phyloP scores from a whole-genome alignment of 2,797 vertebrate species.

The Chelon labrosus region DNA sequence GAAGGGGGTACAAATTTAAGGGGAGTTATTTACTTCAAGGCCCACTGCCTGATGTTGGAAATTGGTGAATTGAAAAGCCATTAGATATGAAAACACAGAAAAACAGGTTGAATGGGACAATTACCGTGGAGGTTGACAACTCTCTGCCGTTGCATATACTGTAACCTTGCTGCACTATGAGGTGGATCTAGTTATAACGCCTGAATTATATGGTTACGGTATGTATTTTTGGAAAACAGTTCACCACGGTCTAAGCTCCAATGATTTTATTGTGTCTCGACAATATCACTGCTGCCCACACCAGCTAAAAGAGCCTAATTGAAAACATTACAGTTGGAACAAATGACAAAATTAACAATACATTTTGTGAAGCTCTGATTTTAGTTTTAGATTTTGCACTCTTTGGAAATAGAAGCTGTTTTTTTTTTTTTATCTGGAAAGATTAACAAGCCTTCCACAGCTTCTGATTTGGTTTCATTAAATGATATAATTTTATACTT shows the following conservation, averaged over 20 bases:
- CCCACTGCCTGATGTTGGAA: slow-evolving; percentile 47
- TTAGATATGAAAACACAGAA: slow-evolving; percentile 65
- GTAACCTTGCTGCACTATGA: slow-evolving; percentile 60
- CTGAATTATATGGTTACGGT: too few species aligned
- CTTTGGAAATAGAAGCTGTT: too few species aligned
- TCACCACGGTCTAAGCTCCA: too few species aligned
- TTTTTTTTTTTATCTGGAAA: background rate
- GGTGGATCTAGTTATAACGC: slow-evolving; percentile 35
- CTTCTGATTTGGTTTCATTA: background rate
- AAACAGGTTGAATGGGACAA: slow-evolving; percentile 55
- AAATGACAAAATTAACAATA: too few species aligned
- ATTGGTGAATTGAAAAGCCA: slow-evolving; percentile 55
- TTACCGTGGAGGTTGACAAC: slow-evolving; percentile 46
- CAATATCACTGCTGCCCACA: too few species aligned
- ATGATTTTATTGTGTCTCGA: too few species aligned
- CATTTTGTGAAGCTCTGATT: too few species aligned
- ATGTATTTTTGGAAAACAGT: too few species aligned
- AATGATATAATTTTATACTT: background rate
- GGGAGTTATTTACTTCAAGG: slow-evolving; percentile 65
- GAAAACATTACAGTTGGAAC: too few species aligned
- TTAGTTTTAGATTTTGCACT: too few species aligned
- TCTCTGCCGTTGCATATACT: slow-evolving; percentile 22
- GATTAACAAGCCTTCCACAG: background rate
- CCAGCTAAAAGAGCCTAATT: too few species aligned
- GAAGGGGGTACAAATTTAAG: slow-evolving; percentile 26